phyloP scores from a whole-genome alignment of 2,888 invertebrate species.

The Xiphydria camelus region DNA sequence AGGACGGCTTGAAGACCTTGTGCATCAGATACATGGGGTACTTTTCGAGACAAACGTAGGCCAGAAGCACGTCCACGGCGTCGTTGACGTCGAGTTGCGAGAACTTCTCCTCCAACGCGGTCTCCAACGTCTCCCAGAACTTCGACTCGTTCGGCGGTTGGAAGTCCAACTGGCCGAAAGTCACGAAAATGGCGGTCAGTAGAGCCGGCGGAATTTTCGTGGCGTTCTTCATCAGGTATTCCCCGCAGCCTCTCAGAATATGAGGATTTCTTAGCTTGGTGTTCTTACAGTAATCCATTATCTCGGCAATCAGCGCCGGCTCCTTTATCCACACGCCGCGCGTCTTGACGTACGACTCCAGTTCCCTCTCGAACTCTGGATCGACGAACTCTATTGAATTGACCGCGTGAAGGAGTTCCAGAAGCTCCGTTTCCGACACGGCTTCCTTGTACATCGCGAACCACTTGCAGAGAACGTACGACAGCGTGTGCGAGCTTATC shows the following conservation, averaged over 20 bases:
- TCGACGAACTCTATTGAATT: constrained; percentile 63
- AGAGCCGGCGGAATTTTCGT: constrained; percentile 60
- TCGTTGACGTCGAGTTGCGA: constrained; percentile 63
- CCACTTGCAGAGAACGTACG: constrained; percentile 62
- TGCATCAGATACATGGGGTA: constrained; percentile 66
- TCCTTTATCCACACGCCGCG: constrained; percentile 60
- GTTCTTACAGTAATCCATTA: constrained; percentile 67
- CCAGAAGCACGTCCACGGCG: constrained; percentile 65
- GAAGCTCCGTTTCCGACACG: constrained; percentile 62
- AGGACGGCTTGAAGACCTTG: constrained; percentile 65
- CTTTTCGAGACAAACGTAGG: constrained; percentile 66
- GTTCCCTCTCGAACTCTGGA: constrained; percentile 62
- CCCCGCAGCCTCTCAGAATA: constrained; percentile 64
- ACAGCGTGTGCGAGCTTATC: constrained; percentile 48
- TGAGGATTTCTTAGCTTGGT: constrained; percentile 63
- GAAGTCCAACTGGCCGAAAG: constrained; percentile 67
- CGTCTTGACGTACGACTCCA: constrained; percentile 66
- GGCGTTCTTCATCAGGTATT: constrained; percentile 62
- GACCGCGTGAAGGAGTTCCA: constrained; percentile 62
- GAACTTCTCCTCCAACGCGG: constrained; percentile 62
- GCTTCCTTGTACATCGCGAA: constrained; percentile 65
- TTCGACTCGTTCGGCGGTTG: constrained; percentile 58
- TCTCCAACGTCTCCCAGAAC: constrained; percentile 66
- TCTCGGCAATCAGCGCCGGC: constrained; percentile 63
- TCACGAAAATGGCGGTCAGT: constrained; percentile 63